Evolutionary conservation across 2,888 invertebrate species (phyloP), one percentile per base, ranked within the genome.

Genomic region (Nesidiocoris tenuis): DNA sequence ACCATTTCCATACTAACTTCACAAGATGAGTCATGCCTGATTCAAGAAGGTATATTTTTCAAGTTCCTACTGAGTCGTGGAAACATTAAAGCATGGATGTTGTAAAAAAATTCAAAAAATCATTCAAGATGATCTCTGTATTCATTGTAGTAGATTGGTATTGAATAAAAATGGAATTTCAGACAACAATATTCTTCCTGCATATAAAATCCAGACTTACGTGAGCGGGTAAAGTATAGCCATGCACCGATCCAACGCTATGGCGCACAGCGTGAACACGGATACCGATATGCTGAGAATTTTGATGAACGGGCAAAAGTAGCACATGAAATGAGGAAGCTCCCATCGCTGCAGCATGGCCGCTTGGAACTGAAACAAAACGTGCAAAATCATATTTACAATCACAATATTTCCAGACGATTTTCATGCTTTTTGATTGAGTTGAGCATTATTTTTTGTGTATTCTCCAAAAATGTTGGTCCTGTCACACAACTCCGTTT

Each of bases 221-320:
- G 90, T 89, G 78, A 91, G 84, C 23, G 91, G 91, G 79, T 90
- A 90, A 76, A 91, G 87, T 79, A 91, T 90, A 2, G 92, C 92
- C 64, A 91, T 88, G 84, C 94, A 94, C 18, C 95, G 87, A 84
- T 95, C 95, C 74, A 94, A 88, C 0, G 95, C 93, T 77, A 94
- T 94, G 70, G 93, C 93, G 9, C 93, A 93, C 22, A 95, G 85
- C 0, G 95, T 95, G 82, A 94, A 92, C 25, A 95, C 92, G 80
- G 93, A 93, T 7, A 95, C 93, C 81, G 92, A 94, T 1, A 95
- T 93, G 80, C 92, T 91, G 21, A 95, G 85, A 0, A 91, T 90
- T 84, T 94, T 94, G 18, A 94, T 90, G 84, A 94, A 95, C 0
- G 95, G 94, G 80, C 94, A 94, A 82, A 95, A 91, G 0, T 91